A percentile compares a stretch with the other conserved stretches of the same genome.
Evolutionary conservation across 2,888 invertebrate species (phyloP).

Genomic region (Hydraecia micacea): DNA sequence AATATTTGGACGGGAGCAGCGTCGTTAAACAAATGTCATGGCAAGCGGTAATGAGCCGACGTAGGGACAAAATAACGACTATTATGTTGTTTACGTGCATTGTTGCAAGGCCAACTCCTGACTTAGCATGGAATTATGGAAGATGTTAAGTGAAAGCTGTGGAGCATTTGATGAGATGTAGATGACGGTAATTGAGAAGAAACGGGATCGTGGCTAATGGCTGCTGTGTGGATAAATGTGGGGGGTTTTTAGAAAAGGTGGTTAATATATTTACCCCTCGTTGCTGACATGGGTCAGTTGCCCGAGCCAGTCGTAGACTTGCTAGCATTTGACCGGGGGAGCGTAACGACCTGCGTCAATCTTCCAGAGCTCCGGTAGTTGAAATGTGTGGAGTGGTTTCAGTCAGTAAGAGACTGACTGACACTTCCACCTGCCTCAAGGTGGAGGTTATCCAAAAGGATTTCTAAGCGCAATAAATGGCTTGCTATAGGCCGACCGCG

Average conservation of each 20-base stretch:
- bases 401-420: neutral
- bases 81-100: conserved; percentile 57
- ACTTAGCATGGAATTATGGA: conserved; percentile 32
- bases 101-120: conserved; percentile 48
- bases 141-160: conserved; percentile 27
- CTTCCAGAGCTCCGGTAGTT: neutral
- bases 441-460: too few relatives aligned
- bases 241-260: neutral
- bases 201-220: conserved; percentile 2
- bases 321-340: neutral
- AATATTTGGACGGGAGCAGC: conserved; percentile 60
- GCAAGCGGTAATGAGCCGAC: conserved; percentile 58
- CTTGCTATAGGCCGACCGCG: too few relatives aligned
- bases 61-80: conserved; percentile 56
- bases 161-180: conserved; percentile 31
- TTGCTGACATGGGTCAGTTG: neutral
- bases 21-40: conserved; percentile 64
- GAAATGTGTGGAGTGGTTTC: neutral
- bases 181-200: conserved; percentile 32
- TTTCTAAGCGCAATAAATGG: too few relatives aligned
- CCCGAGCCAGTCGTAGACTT: neutral
- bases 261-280: neutral
- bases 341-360: neutral
- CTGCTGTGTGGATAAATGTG: neutral
- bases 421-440: neutral